Conservation (phyloP, 2,113 vertebrate genomes). For the Bufo gargarizans region DNA sequence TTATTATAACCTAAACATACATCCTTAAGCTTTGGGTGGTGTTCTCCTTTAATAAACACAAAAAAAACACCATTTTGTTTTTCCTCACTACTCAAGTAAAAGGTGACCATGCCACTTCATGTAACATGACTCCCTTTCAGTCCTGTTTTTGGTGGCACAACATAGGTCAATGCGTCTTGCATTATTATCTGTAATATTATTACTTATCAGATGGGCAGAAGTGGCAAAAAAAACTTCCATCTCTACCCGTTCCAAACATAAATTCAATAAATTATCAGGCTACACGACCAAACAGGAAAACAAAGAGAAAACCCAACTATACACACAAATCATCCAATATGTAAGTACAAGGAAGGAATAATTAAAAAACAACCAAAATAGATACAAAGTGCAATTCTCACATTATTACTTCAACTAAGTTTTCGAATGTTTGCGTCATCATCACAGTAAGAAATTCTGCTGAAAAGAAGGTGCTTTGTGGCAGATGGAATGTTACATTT, state of each 20-base stretch:
- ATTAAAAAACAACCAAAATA: constrained; percentile 43
- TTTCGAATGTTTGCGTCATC: constrained; percentile 6
- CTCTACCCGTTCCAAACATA: background rate
- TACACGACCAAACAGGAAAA: constrained; percentile 26
- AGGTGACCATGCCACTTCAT: background rate
- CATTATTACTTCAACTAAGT: constrained; percentile 53
- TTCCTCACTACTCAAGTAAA: background rate
- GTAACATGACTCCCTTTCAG: background rate
- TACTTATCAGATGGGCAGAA: background rate
- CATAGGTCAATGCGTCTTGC: background rate
- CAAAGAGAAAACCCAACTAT: constrained; percentile 24
- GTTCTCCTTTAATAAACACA: background rate
- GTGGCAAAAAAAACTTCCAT: too few relatives aligned
- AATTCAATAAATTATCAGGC: constrained; percentile 41
- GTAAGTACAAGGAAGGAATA: constrained; percentile 45
- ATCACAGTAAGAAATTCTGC: constrained; percentile 62
- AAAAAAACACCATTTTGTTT: background rate
- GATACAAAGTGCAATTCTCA: constrained; percentile 56
- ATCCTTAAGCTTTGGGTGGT: background rate
- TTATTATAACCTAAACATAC: background rate
- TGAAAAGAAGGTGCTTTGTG: constrained; percentile 62
- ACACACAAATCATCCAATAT: constrained; percentile 45
- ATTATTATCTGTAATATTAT: background rate
- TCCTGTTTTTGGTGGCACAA: background rate
- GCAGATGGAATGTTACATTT: constrained; percentile 65